phyloP scores from a whole-genome alignment of 2,797 vertebrate species.

The Centroberyx gerrardi region DNA sequence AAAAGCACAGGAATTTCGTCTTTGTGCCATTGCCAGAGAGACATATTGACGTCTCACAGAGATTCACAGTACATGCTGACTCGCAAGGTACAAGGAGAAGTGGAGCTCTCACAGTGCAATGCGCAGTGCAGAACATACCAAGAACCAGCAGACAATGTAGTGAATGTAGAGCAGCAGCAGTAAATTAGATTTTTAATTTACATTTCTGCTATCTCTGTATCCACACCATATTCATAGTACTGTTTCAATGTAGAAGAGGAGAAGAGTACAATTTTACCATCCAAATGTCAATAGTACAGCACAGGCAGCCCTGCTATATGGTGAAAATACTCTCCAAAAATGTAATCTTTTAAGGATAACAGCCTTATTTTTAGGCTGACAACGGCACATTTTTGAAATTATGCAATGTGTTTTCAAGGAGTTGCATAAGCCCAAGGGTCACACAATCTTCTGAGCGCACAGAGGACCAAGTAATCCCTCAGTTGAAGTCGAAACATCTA shows the following conservation, averaged over 20 bases:
- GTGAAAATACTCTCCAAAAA: no score
- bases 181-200: slow-evolving; percentile 9
- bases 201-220: background rate
- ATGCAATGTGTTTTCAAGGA: background rate
- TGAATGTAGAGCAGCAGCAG: slow-evolving; percentile 1
- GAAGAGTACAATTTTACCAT: background rate
- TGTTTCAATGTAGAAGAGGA: background rate
- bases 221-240: background rate
- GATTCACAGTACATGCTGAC: slow-evolving; percentile 54
- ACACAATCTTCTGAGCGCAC: background rate
- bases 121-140: background rate
- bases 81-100: slow-evolving; percentile 27
- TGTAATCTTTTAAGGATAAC: no score
- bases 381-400: no score
- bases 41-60: slow-evolving; percentile 29
- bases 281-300: no score
- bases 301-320: no score
- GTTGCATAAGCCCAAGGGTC: slow-evolving; percentile 9
- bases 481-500: slow-evolving; percentile 36
- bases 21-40: slow-evolving; percentile 43
- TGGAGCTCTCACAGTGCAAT: slow-evolving; percentile 8
- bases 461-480: slow-evolving; percentile 35
- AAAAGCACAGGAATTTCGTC: slow-evolving; percentile 60
- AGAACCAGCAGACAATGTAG: slow-evolving; percentile 12
- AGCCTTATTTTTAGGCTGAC: no score